These are phyloP conservation scores for Chirona hameri DNA, from an alignment of 2,888 invertebrate genomes.

Conservation along the genomic window DNA sequence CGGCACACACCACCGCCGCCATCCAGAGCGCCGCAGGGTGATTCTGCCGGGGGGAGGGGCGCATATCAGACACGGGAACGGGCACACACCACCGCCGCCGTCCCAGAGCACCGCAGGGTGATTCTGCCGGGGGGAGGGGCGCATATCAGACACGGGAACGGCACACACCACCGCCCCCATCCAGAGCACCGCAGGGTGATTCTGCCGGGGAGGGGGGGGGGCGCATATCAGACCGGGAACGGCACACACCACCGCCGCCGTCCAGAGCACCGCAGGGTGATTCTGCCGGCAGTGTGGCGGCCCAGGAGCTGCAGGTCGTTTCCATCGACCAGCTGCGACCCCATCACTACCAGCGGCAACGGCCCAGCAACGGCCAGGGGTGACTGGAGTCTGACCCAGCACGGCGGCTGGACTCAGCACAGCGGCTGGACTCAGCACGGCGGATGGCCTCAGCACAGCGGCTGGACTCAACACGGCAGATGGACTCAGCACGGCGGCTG, in stretches of 20 bases:
- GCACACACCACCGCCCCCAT: neutral
- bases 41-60: neutral
- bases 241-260: neutral
- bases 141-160: neutral
- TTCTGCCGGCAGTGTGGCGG: neutral
- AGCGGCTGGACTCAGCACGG: too few relatives aligned
- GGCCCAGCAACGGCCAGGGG: neutral
- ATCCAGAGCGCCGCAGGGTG: neutral
- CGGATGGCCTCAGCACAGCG: too few relatives aligned
- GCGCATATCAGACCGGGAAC: neutral
- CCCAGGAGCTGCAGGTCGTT: neutral
- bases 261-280: neutral
- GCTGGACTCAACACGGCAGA: too few relatives aligned
- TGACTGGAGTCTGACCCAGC: neutral
- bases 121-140: neutral
- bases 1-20: neutral
- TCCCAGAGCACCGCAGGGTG: neutral
- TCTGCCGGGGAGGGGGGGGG: neutral
- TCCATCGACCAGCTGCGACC: neutral
- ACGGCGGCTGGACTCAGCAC: neutral
- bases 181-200: neutral
- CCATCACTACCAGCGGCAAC: neutral
- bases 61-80: neutral
- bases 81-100: neutral
- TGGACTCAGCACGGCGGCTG: too few relatives aligned